These are phyloP conservation scores for Anthophora plumipes DNA, from an alignment of 2,888 invertebrate genomes.

Conservation along the genomic window DNA sequence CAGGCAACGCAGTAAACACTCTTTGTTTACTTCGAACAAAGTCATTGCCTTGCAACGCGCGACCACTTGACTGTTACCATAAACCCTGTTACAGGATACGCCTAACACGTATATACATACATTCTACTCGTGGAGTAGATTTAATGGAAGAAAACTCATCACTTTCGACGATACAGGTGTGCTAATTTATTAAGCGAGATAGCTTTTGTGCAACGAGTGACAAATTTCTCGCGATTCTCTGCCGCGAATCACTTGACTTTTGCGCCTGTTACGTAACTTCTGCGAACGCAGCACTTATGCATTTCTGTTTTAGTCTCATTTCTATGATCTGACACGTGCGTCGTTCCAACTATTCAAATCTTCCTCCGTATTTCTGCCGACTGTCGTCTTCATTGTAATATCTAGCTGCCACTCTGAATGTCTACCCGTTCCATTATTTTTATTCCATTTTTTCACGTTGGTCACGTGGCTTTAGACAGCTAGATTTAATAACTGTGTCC, in stretches of 20 bases:
- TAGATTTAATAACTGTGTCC: background rate
- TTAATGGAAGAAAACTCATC: too few relatives aligned
- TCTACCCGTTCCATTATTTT: background rate
- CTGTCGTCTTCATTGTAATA: background rate
- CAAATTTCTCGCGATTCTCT: background rate
- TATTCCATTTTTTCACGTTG: background rate
- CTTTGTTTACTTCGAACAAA: too few relatives aligned
- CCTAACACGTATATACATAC: background rate
- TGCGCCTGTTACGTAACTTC: background rate
- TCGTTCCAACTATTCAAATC: slow-evolving; percentile 1
- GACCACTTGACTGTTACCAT: too few relatives aligned
- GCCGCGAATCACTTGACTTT: slow-evolving; percentile 1
- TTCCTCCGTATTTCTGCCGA: background rate
- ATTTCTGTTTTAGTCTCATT: background rate
- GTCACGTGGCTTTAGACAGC: background rate
- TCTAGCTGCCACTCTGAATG: background rate
- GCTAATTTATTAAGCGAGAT: background rate
- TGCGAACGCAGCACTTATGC: background rate
- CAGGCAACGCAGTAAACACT: too few relatives aligned
- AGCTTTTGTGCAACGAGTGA: background rate
- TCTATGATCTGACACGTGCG: background rate
- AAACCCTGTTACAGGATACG: too few relatives aligned
- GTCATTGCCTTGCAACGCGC: too few relatives aligned
- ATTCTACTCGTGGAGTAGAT: background rate
- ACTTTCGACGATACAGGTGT: background rate